Conservation (phyloP, 2,797 vertebrate genomes). For the Chromis chromis region DNA sequence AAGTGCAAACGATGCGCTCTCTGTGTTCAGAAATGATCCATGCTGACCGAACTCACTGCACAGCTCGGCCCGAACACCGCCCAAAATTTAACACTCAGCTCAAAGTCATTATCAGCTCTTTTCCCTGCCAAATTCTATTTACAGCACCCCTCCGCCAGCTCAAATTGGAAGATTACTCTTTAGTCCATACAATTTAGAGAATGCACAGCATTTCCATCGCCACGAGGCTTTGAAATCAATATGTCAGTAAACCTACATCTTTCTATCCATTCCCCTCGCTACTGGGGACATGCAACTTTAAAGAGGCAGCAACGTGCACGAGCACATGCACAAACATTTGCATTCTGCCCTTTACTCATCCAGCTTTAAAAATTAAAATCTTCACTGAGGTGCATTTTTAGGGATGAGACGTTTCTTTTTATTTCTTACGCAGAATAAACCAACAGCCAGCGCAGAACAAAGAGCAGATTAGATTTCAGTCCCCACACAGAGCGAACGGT, state of each 20-base stretch:
- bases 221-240: constrained; percentile 72
- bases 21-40: constrained; percentile 48
- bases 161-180: constrained; percentile 80
- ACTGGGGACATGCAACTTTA: constrained; percentile 15
- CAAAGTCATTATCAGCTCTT: constrained; percentile 66
- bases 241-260: constrained; percentile 70
- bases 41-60: constrained; percentile 39
- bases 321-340: constrained; percentile 5
- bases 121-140: constrained; percentile 67
- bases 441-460: constrained; percentile 23
- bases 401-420: background rate
- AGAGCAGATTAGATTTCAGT: constrained; percentile 32
- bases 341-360: background rate
- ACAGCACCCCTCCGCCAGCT: constrained; percentile 58
- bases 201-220: constrained; percentile 69
- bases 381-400: constrained; percentile 14
- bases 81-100: constrained; percentile 50
- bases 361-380: constrained; percentile 4
- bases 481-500: constrained; percentile 1
- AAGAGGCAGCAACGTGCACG: constrained; percentile 1
- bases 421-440: constrained; percentile 37
- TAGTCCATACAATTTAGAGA: constrained; percentile 73
- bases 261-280: constrained; percentile 54
- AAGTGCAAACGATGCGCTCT: constrained; percentile 47
- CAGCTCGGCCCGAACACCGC: constrained; percentile 52